Conservation (phyloP, 2,888 invertebrate genomes). For the Eumacrocentrus americanus region DNA sequence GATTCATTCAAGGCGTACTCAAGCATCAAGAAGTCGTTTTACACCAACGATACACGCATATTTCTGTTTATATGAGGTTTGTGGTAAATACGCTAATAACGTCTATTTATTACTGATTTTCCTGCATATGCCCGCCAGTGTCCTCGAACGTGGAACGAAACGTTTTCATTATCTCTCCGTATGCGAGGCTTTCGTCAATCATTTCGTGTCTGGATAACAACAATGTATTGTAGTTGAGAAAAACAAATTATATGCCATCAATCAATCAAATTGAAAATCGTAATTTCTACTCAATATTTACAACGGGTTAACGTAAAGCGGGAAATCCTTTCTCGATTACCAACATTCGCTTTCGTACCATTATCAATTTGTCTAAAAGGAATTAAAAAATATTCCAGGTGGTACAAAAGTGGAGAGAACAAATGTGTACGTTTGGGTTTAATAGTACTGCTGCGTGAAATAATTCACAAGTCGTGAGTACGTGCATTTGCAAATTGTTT, state of each 20-base stretch:
- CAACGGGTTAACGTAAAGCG: no score
- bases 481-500: no score
- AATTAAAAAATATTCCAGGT: neutral
- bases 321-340: no score
- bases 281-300: neutral
- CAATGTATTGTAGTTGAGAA: no score
- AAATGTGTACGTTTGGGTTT: no score
- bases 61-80: neutral
- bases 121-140: slow-evolving; percentile 42
- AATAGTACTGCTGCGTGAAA: no score
- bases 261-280: no score
- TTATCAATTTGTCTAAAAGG: no score
- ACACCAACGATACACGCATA: neutral
- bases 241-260: no score
- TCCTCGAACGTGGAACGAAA: neutral
- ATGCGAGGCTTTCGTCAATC: neutral
- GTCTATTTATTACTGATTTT: slow-evolving; percentile 35
- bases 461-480: no score
- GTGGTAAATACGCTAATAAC: slow-evolving; percentile 30
- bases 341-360: no score
- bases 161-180: neutral
- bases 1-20: neutral
- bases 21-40: neutral
- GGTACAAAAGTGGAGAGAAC: neutral
- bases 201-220: no score